Percentiles rank a stretch among this genome's conserved stretches.
Evolutionary conservation across 2,797 vertebrate species (phyloP).

Genomic region (Muraenolepis orangiensis): DNA sequence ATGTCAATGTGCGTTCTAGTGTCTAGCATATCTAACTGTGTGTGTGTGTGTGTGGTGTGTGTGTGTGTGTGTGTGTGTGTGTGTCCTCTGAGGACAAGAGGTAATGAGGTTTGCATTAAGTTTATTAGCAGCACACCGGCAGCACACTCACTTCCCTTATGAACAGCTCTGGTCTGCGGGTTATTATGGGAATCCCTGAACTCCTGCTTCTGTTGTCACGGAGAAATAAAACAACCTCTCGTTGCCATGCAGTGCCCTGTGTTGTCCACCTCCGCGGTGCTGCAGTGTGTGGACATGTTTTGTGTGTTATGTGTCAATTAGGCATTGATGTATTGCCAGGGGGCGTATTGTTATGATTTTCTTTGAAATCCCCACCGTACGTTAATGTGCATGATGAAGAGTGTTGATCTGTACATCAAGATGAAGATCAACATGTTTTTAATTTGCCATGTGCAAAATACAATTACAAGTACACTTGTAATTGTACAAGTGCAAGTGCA

Average conservation of each 20-base stretch:
- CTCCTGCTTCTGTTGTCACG: not conserved
- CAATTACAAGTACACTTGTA: no score
- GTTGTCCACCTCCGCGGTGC: not conserved
- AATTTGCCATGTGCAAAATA: no score
- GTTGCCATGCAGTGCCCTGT: not conserved
- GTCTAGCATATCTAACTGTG: not conserved
- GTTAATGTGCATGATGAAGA: no score
- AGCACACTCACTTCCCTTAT: not conserved
- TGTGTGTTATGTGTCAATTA: not conserved
- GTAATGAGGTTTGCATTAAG: not conserved
- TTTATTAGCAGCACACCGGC: not conserved
- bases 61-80: not conserved
- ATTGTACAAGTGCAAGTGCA: no score
- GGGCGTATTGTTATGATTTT: no score
- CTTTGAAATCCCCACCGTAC: no score
- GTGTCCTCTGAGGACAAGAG: not conserved
- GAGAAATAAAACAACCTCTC: not conserved
- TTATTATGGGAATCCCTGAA: not conserved
- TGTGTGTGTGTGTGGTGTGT: conserved; percentile 6
- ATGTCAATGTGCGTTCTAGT: not conserved
- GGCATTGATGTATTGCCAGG: not conserved
- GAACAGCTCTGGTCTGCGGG: not conserved
- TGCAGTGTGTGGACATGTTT: not conserved
- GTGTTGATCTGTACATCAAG: no score
- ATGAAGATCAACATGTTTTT: no score